Conservation (phyloP, 1,140 invertebrate genomes). For the Patella vulgata region DNA sequence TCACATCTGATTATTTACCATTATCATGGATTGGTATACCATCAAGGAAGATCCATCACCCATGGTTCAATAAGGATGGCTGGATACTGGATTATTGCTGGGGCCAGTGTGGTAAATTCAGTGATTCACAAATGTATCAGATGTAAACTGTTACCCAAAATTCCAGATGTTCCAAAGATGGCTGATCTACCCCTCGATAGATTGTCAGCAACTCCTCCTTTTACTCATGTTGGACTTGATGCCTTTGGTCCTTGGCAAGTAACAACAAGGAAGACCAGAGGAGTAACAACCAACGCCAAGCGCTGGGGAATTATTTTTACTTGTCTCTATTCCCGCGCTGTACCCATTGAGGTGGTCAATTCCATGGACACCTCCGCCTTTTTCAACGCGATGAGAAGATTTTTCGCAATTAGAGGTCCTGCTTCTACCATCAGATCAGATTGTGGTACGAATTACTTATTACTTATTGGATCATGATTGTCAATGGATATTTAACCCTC, state of each 20-base stretch:
- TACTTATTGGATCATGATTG: slow-evolving; percentile 6
- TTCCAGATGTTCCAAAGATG: slow-evolving; percentile 36
- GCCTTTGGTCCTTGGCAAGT: slow-evolving; percentile 28
- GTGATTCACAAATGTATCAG: too few species aligned
- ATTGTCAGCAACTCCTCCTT: slow-evolving; percentile 15
- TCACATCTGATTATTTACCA: too few species aligned
- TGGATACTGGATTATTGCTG: too few species aligned
- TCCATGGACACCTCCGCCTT: slow-evolving; percentile 35
- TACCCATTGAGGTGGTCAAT: slow-evolving; percentile 42
- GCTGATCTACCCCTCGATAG: slow-evolving; percentile 32
- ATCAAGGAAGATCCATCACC: too few species aligned
- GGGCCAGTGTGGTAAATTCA: too few species aligned
- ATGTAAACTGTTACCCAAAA: too few species aligned
- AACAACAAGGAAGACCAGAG: slow-evolving; percentile 19
- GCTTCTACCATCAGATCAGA: slow-evolving; percentile 32
- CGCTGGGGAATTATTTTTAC: slow-evolving; percentile 40
- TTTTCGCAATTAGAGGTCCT: slow-evolving; percentile 36
- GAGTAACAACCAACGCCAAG: slow-evolving; percentile 26
- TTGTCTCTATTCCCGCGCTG: slow-evolving; percentile 25
- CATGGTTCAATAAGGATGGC: too few species aligned
- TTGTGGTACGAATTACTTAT: slow-evolving; percentile 41
- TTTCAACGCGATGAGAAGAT: slow-evolving; percentile 37
- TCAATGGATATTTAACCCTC: slow-evolving; percentile 29
- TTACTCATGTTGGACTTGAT: slow-evolving; percentile 28
- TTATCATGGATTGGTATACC: too few species aligned